Evolutionary conservation across 2,888 invertebrate genomes (phyloP).

Genomic region (Dorcus hopei): DNA sequence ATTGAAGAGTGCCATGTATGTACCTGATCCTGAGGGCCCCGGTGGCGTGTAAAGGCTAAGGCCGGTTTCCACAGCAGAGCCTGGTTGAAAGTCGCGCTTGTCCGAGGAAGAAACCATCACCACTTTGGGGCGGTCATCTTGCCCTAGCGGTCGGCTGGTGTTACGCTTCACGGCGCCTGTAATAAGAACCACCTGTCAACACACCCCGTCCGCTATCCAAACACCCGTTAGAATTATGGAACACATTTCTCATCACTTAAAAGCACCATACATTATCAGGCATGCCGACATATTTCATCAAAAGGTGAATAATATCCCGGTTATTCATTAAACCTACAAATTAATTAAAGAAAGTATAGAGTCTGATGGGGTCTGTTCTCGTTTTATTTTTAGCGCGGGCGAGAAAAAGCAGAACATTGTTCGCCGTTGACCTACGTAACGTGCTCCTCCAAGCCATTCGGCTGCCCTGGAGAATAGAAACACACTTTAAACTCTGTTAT

Average conservation of each 20-base stretch:
- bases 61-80: slow-evolving; percentile 44
- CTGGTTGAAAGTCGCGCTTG: slow-evolving; percentile 40
- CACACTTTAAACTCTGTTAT: slow-evolving; percentile 40
- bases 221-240: neutral
- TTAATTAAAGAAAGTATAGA: slow-evolving; percentile 21
- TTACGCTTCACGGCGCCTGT: slow-evolving; percentile 47
- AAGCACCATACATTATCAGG: neutral
- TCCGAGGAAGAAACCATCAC: slow-evolving; percentile 46
- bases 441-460: slow-evolving; percentile 34
- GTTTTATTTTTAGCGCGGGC: slow-evolving; percentile 20
- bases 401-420: slow-evolving; percentile 28
- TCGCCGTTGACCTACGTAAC: slow-evolving; percentile 32
- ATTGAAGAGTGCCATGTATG: slow-evolving; percentile 1
- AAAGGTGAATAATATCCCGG: too few species aligned
- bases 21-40: slow-evolving; percentile 51
- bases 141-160: slow-evolving; percentile 42
- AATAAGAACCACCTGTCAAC: slow-evolving; percentile 44
- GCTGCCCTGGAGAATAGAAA: slow-evolving; percentile 41
- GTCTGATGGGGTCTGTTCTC: neutral
- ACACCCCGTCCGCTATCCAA: neutral
- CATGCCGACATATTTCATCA: too few species aligned
- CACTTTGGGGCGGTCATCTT: slow-evolving; percentile 46
- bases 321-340: slow-evolving; percentile 19
- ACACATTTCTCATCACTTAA: neutral
- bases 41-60: slow-evolving; percentile 49